Base-by-base conservation (phyloP, 2,888 invertebrate genomes). In the Palloptera scutellata region DNA sequence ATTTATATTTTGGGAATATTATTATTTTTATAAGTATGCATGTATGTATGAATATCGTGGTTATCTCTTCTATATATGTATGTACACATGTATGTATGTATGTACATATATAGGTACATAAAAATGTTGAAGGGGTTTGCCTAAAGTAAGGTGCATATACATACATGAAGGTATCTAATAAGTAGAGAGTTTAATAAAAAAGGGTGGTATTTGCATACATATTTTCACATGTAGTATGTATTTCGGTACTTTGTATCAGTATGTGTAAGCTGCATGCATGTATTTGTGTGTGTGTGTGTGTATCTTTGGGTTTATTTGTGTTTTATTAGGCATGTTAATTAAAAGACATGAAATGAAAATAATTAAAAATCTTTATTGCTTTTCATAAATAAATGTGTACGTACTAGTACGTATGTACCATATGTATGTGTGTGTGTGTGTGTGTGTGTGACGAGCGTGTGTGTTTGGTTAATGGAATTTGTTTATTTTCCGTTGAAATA, bases 331-430 rank as follows among this genome's bases (percentile, higher is more conserved):
- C 30, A 30, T 30, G 30, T 30, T 30, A 30, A 30, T 30, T 30
- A 63, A 54, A 55, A 54, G 45, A 30, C 54, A 41, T 55, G 15
- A 76, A 78, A 79, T 79, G 78, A 78, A 79, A 80, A 76, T 78
- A 78, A 78, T 80, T 80, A 79, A 78, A 80, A 77, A 76, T 79
- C 62, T 68, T 65, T 66, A 80, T 79, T 79, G 78, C 79, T 64
- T 67, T 67, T 55, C 67, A 60, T 67, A 42, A 1, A 19, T 3
- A 20, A 0, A 54, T 43, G 8, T n/a, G 42, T 51, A 48, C n/a
- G 48, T 48, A 52, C 11, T 13, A 9, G 30, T 51, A 15, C 20
- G 42, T 11, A 54, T 43, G 8, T 42, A 58, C 10, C 8, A 30
- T 54, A 19, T 11, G 59, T 20, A 9, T 43, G 12, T 0, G 13